Percentiles rank a stretch among this genome's conserved stretches.
Conservation (phyloP, 2,888 invertebrate species). For the Synergus japonicus region DNA sequence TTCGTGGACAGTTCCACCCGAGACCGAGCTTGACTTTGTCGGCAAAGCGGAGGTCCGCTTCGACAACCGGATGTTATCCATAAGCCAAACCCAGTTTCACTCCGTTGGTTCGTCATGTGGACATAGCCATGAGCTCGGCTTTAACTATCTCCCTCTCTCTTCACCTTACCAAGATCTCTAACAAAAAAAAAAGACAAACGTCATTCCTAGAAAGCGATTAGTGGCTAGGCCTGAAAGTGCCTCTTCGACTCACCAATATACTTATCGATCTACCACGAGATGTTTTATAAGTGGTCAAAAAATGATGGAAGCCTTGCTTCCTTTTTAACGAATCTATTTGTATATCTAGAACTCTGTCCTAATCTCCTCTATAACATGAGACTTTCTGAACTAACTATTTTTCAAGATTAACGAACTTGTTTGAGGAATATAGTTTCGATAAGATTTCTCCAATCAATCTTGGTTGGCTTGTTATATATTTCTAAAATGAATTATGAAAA, state of each 20-base stretch:
- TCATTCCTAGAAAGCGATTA: conserved; percentile 17
- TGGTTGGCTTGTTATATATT: neutral
- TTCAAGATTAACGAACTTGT: neutral
- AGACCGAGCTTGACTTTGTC: conserved; percentile 40
- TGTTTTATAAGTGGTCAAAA: neutral
- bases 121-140: conserved; percentile 36
- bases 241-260: neutral
- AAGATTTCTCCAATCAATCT: neutral
- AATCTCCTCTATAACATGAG: neutral
- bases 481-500: neutral
- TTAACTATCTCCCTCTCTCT: neutral
- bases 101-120: neutral
- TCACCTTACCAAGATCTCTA: neutral
- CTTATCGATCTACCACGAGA: conserved; percentile 21
- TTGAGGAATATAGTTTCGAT: neutral
- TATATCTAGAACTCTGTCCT: neutral
- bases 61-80: conserved; percentile 51
- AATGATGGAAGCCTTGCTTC: conserved; percentile 4
- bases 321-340: conserved; percentile 8
- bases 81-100: conserved; percentile 45
- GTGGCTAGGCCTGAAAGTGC: neutral
- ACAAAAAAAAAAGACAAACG: conserved; percentile 1
- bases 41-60: conserved; percentile 48
- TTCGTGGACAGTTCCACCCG: conserved; percentile 31
- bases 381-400: neutral